These are phyloP conservation scores for Botia almorhae DNA, from an alignment of 2,797 vertebrate genomes.

Conservation along the genomic window DNA sequence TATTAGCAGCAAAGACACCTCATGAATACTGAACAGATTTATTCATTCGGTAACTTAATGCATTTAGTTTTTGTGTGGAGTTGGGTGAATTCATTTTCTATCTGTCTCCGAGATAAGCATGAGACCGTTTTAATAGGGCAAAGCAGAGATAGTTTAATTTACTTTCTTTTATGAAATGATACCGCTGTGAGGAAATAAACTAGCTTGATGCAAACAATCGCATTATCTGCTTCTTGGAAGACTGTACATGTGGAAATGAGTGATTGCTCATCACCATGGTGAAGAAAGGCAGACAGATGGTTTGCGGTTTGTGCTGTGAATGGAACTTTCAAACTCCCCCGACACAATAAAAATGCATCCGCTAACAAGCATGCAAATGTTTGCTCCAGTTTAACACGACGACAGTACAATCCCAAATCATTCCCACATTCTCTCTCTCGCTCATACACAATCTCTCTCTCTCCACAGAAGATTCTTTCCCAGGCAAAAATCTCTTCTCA, in stretches of 20 bases:
- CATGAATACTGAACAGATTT: conserved; percentile 26
- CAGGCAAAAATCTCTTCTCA: conserved; percentile 37
- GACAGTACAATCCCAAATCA: conserved; percentile 17
- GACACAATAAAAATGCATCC: conserved; percentile 27
- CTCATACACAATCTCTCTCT: conserved; percentile 1
- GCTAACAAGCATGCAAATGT: conserved; percentile 73
- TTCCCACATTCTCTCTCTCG: no score
- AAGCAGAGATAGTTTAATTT: conserved; percentile 30
- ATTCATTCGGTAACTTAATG: not conserved
- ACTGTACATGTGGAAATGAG: conserved; percentile 19
- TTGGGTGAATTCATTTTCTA: conserved; percentile 16
- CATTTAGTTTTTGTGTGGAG: conserved; percentile 8
- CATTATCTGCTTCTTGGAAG: conserved; percentile 34
- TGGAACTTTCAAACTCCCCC: conserved; percentile 41
- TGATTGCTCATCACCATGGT: conserved; percentile 48
- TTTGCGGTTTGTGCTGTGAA: conserved; percentile 46
- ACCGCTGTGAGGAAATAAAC: conserved; percentile 27
- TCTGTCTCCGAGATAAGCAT: not conserved
- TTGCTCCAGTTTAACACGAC: conserved; percentile 65
- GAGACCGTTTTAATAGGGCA: conserved; percentile 8
- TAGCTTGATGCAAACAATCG: conserved; percentile 38
- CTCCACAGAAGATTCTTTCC: conserved; percentile 1
- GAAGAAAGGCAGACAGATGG: conserved; percentile 48
- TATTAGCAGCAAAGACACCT: conserved; percentile 38
- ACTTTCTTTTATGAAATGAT: conserved; percentile 38